Conservation (phyloP, 53 echinoderm and acorn worm species). For the Holothuria leucospilota region DNA sequence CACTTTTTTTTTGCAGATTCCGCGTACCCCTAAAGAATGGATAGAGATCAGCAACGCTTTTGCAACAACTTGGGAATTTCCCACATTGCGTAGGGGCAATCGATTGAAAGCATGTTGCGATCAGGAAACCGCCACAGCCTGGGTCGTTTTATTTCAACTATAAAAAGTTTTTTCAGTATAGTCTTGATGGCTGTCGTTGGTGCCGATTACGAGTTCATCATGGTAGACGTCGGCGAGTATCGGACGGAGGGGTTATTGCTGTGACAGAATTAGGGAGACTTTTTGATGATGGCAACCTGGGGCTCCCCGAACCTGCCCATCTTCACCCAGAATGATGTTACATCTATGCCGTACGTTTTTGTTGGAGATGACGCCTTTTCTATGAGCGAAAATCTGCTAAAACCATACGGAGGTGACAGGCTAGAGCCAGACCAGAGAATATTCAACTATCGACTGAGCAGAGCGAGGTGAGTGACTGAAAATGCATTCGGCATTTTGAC, state of each 20-base stretch:
- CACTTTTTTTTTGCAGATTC: not conserved
- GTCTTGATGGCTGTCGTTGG: conserved; percentile 28
- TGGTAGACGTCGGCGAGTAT: conserved; percentile 4
- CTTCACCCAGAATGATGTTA: conserved; percentile 13
- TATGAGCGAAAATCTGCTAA: conserved; percentile 4
- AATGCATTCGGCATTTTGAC: too few relatives aligned
- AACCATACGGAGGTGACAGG: conserved; percentile 14
- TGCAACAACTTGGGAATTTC: too few relatives aligned
- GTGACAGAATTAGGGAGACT: conserved; percentile 12
- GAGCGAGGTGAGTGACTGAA: too few relatives aligned
- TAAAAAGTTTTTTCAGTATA: conserved; percentile 35
- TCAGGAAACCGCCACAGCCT: not conserved
- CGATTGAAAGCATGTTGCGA: conserved; percentile 13
- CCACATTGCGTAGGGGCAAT: not conserved
- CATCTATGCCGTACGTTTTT: not conserved
- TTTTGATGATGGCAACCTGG: not conserved
- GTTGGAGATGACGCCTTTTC: conserved; percentile 1
- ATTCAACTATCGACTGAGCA: not conserved
- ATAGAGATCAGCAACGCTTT: too few relatives aligned
- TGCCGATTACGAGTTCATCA: conserved; percentile 30
- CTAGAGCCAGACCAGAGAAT: not conserved
- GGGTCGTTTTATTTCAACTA: conserved; percentile 31
- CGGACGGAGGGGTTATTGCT: conserved; percentile 23
- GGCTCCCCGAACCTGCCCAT: conserved; percentile 14
- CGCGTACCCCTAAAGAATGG: not conserved